Percentiles rank a stretch among this genome's conserved stretches.
Conservation (phyloP, 2,113 vertebrate genomes). For the Struthio camelus region DNA sequence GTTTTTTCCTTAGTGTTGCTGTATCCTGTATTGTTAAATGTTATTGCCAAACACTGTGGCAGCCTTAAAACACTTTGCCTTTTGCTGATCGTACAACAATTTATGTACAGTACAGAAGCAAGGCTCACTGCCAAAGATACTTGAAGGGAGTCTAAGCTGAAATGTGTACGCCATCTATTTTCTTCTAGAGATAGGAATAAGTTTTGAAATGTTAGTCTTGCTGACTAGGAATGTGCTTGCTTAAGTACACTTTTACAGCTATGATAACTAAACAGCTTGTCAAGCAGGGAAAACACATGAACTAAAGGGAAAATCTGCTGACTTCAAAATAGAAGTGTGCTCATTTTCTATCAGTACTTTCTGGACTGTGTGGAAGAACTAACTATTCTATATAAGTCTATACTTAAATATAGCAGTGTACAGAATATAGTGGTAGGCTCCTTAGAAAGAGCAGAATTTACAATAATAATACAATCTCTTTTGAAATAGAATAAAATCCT, state of each 20-base stretch:
- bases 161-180: constrained; percentile 11
- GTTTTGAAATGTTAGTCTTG: background rate
- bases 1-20: background rate
- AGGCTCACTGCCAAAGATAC: background rate
- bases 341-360: background rate
- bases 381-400: background rate
- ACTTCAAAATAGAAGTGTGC: background rate
- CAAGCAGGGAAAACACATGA: background rate
- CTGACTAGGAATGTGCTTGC: constrained; percentile 20
- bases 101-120: background rate
- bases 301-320: background rate
- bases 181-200: background rate
- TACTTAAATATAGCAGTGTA: background rate
- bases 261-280: background rate
- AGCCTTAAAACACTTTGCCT: background rate
- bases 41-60: background rate
- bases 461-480: background rate
- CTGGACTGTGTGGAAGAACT: background rate
- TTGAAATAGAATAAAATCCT: background rate
- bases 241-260: background rate
- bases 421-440: background rate
- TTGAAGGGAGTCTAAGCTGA: background rate
- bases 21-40: background rate
- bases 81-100: constrained; percentile 14
- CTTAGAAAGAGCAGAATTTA: background rate